phyloP scores from a whole-genome alignment of 92 coral and sea anemone genomes.

The Parazoanthus swiftii region DNA sequence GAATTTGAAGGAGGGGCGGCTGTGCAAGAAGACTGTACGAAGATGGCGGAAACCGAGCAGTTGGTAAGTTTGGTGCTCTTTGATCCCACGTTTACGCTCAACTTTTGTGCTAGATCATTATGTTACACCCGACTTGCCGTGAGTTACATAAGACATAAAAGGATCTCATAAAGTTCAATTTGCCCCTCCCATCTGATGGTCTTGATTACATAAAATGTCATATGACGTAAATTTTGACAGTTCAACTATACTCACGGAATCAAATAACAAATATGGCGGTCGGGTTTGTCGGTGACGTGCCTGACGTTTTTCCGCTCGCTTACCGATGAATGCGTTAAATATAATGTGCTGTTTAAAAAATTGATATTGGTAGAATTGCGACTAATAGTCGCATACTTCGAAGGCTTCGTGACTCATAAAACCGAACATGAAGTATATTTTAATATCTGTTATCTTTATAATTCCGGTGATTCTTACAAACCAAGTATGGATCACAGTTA shows the following conservation, averaged over 20 bases:
- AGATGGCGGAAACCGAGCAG: too few species aligned
- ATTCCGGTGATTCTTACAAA: background rate
- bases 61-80: too few species aligned
- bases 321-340: background rate
- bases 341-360: background rate
- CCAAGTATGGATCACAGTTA: background rate
- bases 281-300: background rate
- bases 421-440: background rate
- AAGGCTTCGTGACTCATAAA: background rate
- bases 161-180: too few species aligned
- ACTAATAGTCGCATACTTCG: background rate
- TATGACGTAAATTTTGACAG: background rate
- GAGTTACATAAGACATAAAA: background rate
- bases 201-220: background rate
- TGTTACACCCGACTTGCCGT: background rate
- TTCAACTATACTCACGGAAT: background rate
- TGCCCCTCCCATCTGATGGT: too few species aligned
- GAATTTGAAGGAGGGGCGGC: background rate
- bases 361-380: background rate
- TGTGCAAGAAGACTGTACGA: background rate
- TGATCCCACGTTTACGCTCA: background rate
- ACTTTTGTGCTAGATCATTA: too few species aligned
- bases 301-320: constrained; percentile 8
- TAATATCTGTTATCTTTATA: background rate
- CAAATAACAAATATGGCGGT: constrained; percentile 7